These are phyloP conservation scores for Lutjanus campechanus DNA, from an alignment of 2,797 vertebrate genomes.

Conservation along the genomic window DNA sequence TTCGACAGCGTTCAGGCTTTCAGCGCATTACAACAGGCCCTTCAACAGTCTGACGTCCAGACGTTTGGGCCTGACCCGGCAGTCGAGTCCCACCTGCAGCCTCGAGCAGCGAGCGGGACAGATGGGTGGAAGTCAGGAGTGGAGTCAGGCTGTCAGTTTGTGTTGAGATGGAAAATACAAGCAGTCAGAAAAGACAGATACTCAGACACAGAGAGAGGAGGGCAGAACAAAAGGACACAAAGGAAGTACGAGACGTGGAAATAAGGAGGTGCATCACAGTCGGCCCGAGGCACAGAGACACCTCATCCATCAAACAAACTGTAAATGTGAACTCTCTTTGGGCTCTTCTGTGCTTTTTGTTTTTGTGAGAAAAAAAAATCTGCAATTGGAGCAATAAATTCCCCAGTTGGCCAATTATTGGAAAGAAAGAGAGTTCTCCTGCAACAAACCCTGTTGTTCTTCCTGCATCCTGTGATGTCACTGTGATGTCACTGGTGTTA, in stretches of 20 bases:
- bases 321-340: background rate
- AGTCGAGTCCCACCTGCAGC: conserved; percentile 6
- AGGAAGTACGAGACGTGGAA: background rate
- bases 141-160: conserved; percentile 43
- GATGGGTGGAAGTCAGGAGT: background rate
- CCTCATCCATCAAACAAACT: conserved; percentile 24
- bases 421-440: no score
- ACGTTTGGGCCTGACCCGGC: conserved; percentile 1
- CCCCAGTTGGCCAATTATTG: no score
- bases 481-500: no score
- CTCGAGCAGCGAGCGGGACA: background rate
- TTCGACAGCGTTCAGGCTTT: conserved; percentile 43
- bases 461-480: no score
- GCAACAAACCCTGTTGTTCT: no score
- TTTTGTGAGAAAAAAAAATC: no score
- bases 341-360: background rate
- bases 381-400: no score
- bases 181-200: conserved; percentile 43
- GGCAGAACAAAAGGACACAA: conserved; percentile 17
- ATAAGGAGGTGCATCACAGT: background rate
- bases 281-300: background rate
- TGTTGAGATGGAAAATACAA: conserved; percentile 28
- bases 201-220: conserved; percentile 10
- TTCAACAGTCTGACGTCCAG: conserved; percentile 33
- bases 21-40: conserved; percentile 29